Base-by-base conservation (phyloP, 1,140 invertebrate species). In the Dendroctonus valens region DNA sequence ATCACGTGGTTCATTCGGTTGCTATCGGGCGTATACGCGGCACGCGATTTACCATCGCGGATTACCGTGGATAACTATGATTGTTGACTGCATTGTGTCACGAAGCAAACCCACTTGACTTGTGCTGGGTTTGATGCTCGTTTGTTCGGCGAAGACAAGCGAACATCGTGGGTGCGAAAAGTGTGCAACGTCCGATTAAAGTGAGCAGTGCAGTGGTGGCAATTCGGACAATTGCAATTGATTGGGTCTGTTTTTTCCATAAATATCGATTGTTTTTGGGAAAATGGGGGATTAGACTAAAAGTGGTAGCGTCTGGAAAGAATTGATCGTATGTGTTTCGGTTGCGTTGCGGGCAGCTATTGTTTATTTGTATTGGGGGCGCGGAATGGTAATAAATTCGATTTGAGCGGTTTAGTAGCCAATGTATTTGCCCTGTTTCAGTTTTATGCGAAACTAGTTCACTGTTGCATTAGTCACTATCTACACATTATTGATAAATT, bases 281-380 rank as follows among this genome's bases (percentile, higher is more conserved):
- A 65, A 65, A 53, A 65, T 65, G 62, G 41, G 57, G 62, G 62
- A 65, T 48, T 65, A 57, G 55, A 65, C 58, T 2, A 3, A 26
- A 37, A 12, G 39, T 39, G 7, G 53, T 39, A 9, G 54, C 12
- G n/a, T 26, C 26, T 26, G 41, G 26, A 38, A 38, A 41, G 37
- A 57, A 65, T 65, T 65, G 62, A 65, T 65, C 54, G 42, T 65
- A 51, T 48, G 53, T 57, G 53, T 57, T 65, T 57, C 14, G 55
- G 46, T 41, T 39, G 59, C 51, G 15, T 54, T 53, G 38, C 8
- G 39, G 8, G 42, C 14, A 38, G 39, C 37, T 5, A 44, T 11
- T n/a, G 8, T 40, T 39, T 11, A 6, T n/a, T 40, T 37, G 15
- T 37, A 12, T 40, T 15, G 11, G 12, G n/a, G 12, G 38, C n/a